Percentiles rank a stretch among this genome's conserved stretches.
Evolutionary conservation across 2,888 invertebrate genomes (phyloP).

Genomic region (Lysandra coridon): DNA sequence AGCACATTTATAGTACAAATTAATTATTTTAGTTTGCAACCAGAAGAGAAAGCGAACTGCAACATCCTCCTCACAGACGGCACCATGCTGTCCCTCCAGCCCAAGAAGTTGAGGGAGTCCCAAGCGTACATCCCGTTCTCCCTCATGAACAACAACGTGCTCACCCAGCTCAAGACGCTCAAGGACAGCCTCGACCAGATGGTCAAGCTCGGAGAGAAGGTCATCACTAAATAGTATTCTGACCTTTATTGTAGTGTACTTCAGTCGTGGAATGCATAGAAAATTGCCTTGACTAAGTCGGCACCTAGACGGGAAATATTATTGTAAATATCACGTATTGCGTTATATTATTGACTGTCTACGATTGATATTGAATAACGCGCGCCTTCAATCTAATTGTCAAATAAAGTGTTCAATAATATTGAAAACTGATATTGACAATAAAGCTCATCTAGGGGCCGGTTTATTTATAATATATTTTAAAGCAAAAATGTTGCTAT

Average conservation of each 20-base stretch:
- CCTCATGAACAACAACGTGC: slow-evolving; percentile 65
- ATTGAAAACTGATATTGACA: no score
- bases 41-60: slow-evolving; percentile 81
- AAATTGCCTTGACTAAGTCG: neutral
- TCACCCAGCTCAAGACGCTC: slow-evolving; percentile 72
- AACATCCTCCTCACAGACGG: slow-evolving; percentile 84
- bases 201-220: slow-evolving; percentile 61
- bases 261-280: neutral
- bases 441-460: no score
- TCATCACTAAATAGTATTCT: slow-evolving; percentile 41
- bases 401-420: no score
- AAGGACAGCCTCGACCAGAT: slow-evolving; percentile 74
- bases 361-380: no score
- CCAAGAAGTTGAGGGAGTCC: slow-evolving; percentile 71
- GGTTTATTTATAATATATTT: no score
- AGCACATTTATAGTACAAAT: neutral
- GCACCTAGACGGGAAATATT: no score
- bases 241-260: neutral
- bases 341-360: no score
- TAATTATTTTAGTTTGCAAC: slow-evolving; percentile 56
- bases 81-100: slow-evolving; percentile 82
- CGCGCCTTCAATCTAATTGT: no score
- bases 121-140: slow-evolving; percentile 70
- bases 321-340: no score
- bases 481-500: no score